Conservation (phyloP, 1,140 invertebrate species). For the Lamellibrachia luymesi region DNA sequence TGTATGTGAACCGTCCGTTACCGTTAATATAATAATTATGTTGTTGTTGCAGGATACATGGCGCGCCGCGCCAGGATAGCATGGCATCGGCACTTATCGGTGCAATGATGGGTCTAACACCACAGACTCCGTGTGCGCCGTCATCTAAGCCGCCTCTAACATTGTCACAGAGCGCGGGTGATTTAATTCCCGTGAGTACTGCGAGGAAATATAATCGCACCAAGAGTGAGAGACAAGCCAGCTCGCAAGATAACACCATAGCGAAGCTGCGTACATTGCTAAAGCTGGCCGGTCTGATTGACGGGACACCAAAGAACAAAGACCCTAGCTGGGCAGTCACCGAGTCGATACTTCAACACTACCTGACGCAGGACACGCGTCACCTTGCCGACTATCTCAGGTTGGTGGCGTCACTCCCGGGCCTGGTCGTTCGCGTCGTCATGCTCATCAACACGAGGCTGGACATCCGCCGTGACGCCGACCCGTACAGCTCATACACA, state of each 20-base stretch:
- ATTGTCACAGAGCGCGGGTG: too few species aligned
- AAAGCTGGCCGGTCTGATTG: not conserved
- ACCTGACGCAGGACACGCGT: not conserved
- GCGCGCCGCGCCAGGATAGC: not conserved
- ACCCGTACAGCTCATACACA: not conserved
- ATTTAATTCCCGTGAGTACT: too few species aligned
- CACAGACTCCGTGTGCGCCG: too few species aligned
- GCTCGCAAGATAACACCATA: not conserved
- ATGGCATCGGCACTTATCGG: not conserved
- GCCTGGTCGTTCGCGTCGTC: not conserved
- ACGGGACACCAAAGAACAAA: not conserved
- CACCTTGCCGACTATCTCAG: not conserved
- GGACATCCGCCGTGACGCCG: not conserved
- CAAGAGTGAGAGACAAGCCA: not conserved
- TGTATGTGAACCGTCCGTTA: too few species aligned
- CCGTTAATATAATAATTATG: too few species aligned
- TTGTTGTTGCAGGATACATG: not conserved
- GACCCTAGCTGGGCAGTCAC: not conserved
- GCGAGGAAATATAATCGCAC: too few species aligned
- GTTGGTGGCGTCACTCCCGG: not conserved
- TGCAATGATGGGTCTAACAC: not conserved
- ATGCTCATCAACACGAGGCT: not conserved
- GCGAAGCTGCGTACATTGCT: not conserved
- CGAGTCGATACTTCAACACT: not conserved
- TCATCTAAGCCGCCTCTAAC: too few species aligned